Percentiles rank a stretch among this genome's conserved stretches.
These are phyloP conservation scores for Capra hircus DNA, from an alignment of 2,113 vertebrate species.

Conservation along the genomic window DNA sequence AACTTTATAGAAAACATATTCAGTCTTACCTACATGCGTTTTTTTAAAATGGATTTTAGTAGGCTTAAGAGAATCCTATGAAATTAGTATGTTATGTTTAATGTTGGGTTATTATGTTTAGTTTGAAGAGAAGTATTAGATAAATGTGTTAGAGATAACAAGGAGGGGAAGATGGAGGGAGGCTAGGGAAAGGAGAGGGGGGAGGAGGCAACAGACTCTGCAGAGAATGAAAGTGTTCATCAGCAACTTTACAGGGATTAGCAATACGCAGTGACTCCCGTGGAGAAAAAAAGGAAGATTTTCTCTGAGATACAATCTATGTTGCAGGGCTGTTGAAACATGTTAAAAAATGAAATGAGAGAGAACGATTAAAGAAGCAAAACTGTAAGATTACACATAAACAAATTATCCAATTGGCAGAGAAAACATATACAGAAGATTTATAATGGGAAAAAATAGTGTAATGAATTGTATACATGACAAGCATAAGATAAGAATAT, in stretches of 20 bases:
- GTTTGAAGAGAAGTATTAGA: not conserved
- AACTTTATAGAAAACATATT: not conserved
- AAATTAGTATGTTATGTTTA: not conserved
- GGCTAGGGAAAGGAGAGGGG: not conserved
- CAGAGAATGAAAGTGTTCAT: not conserved
- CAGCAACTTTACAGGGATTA: not conserved
- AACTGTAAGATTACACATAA: not conserved
- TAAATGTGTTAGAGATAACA: not conserved
- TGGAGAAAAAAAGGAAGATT: not conserved
- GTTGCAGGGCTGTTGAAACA: not conserved
- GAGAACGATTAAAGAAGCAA: not conserved
- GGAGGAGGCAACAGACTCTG: not conserved
- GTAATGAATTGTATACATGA: not conserved
- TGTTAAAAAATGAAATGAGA: not conserved
- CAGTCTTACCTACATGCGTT: not conserved
- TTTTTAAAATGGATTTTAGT: not conserved
- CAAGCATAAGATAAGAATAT: not conserved
- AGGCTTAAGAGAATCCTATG: not conserved
- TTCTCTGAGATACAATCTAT: not conserved
- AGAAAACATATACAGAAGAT: not conserved
- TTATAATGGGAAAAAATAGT: not conserved
- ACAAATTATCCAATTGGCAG: not conserved
- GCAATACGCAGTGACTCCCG: not conserved
- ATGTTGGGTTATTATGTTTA: not conserved
- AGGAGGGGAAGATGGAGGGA: not conserved